A percentile compares a stretch with the other conserved stretches of the same genome.
phyloP scores from a whole-genome alignment of 2,888 invertebrate species.

The Brachypterus glaber region DNA sequence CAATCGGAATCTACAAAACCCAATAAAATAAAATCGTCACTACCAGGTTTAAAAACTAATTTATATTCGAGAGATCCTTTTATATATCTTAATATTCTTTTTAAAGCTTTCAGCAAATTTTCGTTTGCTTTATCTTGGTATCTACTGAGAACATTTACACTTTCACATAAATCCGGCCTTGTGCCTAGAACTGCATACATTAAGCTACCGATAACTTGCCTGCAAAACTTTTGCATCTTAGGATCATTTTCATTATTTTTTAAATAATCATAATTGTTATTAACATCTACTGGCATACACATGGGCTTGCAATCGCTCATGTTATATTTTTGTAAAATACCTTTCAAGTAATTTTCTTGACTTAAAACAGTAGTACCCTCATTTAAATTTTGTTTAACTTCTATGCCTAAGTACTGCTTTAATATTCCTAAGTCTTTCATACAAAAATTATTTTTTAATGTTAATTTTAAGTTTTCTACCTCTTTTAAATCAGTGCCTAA shows the following conservation, averaged over 20 bases:
- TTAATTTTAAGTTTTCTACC: conserved; percentile 11
- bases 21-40: conserved; percentile 6
- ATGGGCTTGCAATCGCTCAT: conserved; percentile 10
- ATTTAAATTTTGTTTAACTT: conserved; percentile 11
- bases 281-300: conserved; percentile 14
- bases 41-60: conserved; percentile 7
- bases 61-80: conserved; percentile 13
- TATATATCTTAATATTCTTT: conserved; percentile 17
- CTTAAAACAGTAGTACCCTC: conserved; percentile 6
- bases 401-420: conserved; percentile 12
- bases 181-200: conserved; percentile 18
- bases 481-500: conserved; percentile 8
- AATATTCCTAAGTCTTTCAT: conserved; percentile 17
- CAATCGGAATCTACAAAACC: conserved; percentile 17
- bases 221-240: conserved; percentile 13
- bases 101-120: conserved; percentile 13
- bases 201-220: conserved; percentile 17
- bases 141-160: conserved; percentile 13
- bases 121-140: conserved; percentile 14
- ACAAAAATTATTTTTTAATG: conserved; percentile 10
- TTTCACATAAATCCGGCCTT: conserved; percentile 17
- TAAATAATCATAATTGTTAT: conserved; percentile 13
- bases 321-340: conserved; percentile 9
- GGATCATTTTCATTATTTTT: conserved; percentile 8
- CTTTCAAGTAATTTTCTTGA: conserved; percentile 13